Conservation (phyloP, 1,140 invertebrate genomes). For the Liolophura sinensis region DNA sequence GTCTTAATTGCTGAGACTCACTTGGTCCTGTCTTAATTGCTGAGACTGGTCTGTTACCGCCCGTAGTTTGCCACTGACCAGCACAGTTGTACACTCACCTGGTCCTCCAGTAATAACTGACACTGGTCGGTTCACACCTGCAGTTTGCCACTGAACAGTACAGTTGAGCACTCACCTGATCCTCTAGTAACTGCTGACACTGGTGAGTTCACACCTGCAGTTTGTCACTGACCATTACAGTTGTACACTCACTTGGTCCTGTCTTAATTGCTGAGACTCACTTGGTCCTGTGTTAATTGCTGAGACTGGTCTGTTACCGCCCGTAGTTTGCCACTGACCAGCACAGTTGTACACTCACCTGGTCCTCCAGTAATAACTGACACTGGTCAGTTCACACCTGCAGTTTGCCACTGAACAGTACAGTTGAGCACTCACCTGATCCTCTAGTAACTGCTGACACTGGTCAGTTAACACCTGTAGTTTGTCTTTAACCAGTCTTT, state of each 20-base stretch:
- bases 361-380: slow-evolving; percentile 17
- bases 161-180: slow-evolving; percentile 28
- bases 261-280: too few species aligned
- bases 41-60: slow-evolving; percentile 19
- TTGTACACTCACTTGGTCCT: slow-evolving; percentile 17
- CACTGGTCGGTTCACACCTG: too few species aligned
- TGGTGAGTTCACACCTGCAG: slow-evolving; percentile 15
- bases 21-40: slow-evolving; percentile 20
- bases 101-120: too few species aligned
- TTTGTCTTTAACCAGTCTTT: slow-evolving; percentile 21
- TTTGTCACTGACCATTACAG: slow-evolving; percentile 19
- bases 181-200: slow-evolving; percentile 19
- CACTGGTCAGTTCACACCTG: slow-evolving; percentile 17
- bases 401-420: slow-evolving; percentile 3
- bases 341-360: too few species aligned
- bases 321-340: slow-evolving; percentile 10
- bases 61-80: slow-evolving; percentile 10
- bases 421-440: slow-evolving; percentile 18
- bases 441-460: slow-evolving; percentile 20
- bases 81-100: too few species aligned
- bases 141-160: slow-evolving; percentile 3
- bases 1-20: slow-evolving; percentile 18
- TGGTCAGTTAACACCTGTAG: slow-evolving; percentile 16
- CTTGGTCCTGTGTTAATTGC: slow-evolving; percentile 22
- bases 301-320: slow-evolving; percentile 19